Evolutionary conservation across 2,888 invertebrate species (phyloP).

Genomic region (Oligia latruncula): DNA sequence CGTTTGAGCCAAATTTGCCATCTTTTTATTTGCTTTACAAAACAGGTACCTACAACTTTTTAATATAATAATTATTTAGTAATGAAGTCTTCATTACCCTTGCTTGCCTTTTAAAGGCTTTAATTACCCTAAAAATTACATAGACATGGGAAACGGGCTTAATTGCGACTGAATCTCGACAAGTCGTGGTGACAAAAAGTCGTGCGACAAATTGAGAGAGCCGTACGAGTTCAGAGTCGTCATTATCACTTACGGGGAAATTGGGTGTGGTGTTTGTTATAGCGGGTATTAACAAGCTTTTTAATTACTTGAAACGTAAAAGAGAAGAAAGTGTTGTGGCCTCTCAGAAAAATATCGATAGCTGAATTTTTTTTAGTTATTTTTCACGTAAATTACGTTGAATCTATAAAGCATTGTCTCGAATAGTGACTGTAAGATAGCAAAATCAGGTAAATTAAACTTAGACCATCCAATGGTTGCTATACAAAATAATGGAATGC

Average conservation of each 20-base stretch:
- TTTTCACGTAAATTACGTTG: not conserved
- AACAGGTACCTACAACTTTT: constrained; percentile 45
- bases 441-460: not conserved
- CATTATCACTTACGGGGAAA: constrained; percentile 79
- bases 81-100: constrained; percentile 55
- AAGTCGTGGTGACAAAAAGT: constrained; percentile 76
- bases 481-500: not conserved
- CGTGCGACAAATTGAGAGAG: constrained; percentile 80
- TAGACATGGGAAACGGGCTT: constrained; percentile 76
- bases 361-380: not conserved
- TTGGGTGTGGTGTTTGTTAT: constrained; percentile 65
- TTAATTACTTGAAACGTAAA: not conserved
- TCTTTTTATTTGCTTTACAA: constrained; percentile 20
- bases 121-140: constrained; percentile 71
- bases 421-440: not conserved
- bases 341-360: not conserved
- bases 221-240: constrained; percentile 62
- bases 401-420: not conserved
- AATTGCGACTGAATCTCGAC: constrained; percentile 77
- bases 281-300: constrained; percentile 44
- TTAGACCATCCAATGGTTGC: not conserved
- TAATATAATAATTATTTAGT: constrained; percentile 58
- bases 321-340: not conserved
- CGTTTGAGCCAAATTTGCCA: constrained; percentile 42
- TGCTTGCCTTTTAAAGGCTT: constrained; percentile 42